Conservation (phyloP, 2,797 vertebrate genomes). For the Poeciliopsis infans region DNA sequence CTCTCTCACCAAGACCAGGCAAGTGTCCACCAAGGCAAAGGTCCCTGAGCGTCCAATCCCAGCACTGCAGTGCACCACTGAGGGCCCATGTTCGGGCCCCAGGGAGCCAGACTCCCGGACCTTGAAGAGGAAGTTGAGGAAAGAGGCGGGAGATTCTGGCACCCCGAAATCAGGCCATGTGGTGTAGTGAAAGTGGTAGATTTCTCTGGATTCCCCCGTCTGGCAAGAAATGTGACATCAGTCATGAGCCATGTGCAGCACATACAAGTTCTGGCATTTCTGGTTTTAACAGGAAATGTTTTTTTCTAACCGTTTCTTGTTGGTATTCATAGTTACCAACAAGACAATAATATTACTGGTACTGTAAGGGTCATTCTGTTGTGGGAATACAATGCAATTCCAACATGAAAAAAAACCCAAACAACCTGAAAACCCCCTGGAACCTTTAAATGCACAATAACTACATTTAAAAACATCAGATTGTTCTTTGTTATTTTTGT, state of each 20-base stretch:
- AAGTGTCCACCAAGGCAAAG: slow-evolving; percentile 94
- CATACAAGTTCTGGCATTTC: background rate
- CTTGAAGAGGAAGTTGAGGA: slow-evolving; percentile 96
- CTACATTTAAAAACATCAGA: too few relatives aligned
- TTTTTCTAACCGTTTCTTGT: background rate
- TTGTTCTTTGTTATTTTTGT: too few relatives aligned
- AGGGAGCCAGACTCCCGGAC: slow-evolving; percentile 93
- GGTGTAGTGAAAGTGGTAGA: slow-evolving; percentile 98
- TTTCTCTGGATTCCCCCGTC: slow-evolving; percentile 89
- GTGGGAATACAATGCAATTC: too few relatives aligned
- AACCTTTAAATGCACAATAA: too few relatives aligned
- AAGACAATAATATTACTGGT: too few relatives aligned
- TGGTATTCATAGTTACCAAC: background rate
- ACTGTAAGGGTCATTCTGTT: too few relatives aligned
- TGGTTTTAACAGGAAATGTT: background rate
- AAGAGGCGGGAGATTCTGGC: slow-evolving; percentile 95
- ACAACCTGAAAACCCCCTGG: too few relatives aligned
- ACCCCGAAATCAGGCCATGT: slow-evolving; percentile 99
- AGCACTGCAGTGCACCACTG: slow-evolving; percentile 94
- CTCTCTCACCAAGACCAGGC: slow-evolving; percentile 90
- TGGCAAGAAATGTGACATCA: slow-evolving; percentile 57
- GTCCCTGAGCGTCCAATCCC: slow-evolving; percentile 96
- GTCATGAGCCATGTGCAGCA: background rate
- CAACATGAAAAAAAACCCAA: too few relatives aligned
- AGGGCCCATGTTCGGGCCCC: slow-evolving; percentile 86